A percentile compares a stretch with the other conserved stretches of the same genome.
These are phyloP conservation scores for Rhyzopertha dominica DNA, from an alignment of 1,140 invertebrate species.

Conservation along the genomic window DNA sequence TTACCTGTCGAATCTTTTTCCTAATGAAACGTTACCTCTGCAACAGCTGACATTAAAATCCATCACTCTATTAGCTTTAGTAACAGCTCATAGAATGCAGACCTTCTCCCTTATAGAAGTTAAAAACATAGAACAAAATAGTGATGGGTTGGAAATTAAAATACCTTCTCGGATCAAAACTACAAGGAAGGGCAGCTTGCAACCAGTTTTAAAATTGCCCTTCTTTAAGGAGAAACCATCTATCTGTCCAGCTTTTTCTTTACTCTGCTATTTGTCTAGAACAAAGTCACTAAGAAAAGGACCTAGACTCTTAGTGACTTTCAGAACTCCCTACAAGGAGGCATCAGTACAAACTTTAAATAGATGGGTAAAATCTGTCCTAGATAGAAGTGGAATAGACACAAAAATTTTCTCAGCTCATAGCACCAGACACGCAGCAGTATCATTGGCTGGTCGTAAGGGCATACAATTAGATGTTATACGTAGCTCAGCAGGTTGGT, in stretches of 20 bases:
- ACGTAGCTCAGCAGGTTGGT: slow-evolving; percentile 6
- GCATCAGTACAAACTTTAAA: slow-evolving; percentile 17
- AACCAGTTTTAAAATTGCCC: slow-evolving; percentile 11
- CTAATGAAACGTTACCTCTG: slow-evolving; percentile 7
- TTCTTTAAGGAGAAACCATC: slow-evolving; percentile 9
- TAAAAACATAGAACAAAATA: not conserved
- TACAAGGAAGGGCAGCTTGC: slow-evolving; percentile 7
- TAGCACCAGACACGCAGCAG: slow-evolving; percentile 6
- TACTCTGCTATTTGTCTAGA: slow-evolving; percentile 1
- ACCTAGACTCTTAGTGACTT: slow-evolving; percentile 19
- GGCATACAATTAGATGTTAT: slow-evolving; percentile 4
- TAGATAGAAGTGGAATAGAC: slow-evolving; percentile 8
- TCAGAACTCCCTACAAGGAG: slow-evolving; percentile 12
- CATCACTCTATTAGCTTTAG: slow-evolving; percentile 8
- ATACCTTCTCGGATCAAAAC: slow-evolving; percentile 11
- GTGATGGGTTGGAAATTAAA: slow-evolving; percentile 8
- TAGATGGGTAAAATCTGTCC: slow-evolving; percentile 10
- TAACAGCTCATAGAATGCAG: slow-evolving; percentile 13
- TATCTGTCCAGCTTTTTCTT: slow-evolving; percentile 4
- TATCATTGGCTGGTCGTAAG: not conserved
- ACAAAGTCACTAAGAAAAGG: slow-evolving; percentile 5
- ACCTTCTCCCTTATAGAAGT: slow-evolving; percentile 11
- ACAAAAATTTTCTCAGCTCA: slow-evolving; percentile 6
- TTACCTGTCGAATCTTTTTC: slow-evolving; percentile 2
- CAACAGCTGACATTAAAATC: slow-evolving; percentile 13